Conservation (phyloP, 2,888 invertebrate species). For the Lagria hirta region DNA sequence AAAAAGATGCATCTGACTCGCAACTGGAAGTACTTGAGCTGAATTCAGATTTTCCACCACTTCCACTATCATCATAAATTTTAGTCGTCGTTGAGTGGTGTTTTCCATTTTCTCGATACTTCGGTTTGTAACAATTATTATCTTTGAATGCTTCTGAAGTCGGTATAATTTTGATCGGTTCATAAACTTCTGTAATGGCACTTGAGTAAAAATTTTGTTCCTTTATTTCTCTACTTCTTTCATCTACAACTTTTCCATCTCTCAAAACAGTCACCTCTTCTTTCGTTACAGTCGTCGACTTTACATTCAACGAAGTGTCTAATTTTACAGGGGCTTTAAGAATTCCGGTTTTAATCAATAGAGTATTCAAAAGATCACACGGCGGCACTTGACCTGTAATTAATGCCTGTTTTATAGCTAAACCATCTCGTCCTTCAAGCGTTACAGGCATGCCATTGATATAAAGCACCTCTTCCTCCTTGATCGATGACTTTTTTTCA, state of each 20-base stretch:
- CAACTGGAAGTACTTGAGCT: constrained; percentile 53
- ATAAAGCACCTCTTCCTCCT: constrained; percentile 69
- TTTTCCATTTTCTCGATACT: constrained; percentile 35
- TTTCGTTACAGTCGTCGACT: constrained; percentile 69
- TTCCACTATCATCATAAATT: constrained; percentile 46
- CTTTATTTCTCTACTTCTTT: constrained; percentile 68
- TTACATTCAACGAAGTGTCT: constrained; percentile 71
- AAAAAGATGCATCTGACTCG: constrained; percentile 47
- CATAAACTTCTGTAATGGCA: constrained; percentile 68
- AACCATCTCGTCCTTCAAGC: constrained; percentile 67
- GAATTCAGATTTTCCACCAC: constrained; percentile 49
- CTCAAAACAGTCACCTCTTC: constrained; percentile 70
- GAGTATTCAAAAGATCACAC: constrained; percentile 69
- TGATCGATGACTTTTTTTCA: constrained; percentile 70
- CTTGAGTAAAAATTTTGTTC: constrained; percentile 71
- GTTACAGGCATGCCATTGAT: constrained; percentile 72
- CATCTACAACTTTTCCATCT: constrained; percentile 69
- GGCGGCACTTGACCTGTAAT: constrained; percentile 71
- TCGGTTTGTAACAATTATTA: no score
- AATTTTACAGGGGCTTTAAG: constrained; percentile 68
- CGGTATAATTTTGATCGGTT: constrained; percentile 57
- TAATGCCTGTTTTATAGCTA: constrained; percentile 68
- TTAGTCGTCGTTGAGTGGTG: no score
- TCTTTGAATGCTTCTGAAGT: constrained; percentile 42
- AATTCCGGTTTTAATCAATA: constrained; percentile 67